Evolutionary conservation across 1,140 invertebrate genomes (phyloP).

Genomic region (Drosophila saltans): DNA sequence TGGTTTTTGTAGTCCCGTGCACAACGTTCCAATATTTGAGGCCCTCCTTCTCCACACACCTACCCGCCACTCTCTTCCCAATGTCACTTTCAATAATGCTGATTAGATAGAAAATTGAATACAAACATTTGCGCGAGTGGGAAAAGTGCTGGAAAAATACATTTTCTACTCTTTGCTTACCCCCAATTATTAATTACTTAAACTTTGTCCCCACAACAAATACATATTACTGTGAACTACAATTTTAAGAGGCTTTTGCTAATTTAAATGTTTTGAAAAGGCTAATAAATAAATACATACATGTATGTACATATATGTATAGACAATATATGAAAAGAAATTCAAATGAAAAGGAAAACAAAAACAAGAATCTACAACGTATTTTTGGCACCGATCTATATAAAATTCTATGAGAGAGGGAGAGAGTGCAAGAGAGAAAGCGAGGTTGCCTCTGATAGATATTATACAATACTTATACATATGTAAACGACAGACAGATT

Average conservation of each 20-base stretch:
- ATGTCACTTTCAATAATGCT: slow-evolving; percentile 36
- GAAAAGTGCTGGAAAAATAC: slow-evolving; percentile 3
- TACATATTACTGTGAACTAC: not conserved
- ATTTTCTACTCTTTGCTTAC: not conserved
- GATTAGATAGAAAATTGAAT: slow-evolving; percentile 42
- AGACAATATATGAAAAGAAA: not conserved
- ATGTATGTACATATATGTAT: not conserved
- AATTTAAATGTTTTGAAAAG: slow-evolving; percentile 13
- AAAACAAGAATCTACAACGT: slow-evolving; percentile 1
- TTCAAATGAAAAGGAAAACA: not conserved
- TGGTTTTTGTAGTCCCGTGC: not conserved
- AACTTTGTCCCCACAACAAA: not conserved
- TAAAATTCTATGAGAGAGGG: slow-evolving; percentile 16
- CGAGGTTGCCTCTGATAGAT: slow-evolving; percentile 21
- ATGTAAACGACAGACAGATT: slow-evolving; percentile 30
- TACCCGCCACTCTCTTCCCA: not conserved
- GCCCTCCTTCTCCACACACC: not conserved
- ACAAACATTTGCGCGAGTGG: not conserved
- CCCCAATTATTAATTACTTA: not conserved
- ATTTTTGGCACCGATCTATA: slow-evolving; percentile 60
- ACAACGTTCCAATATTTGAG: slow-evolving; percentile 2
- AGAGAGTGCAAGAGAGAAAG: slow-evolving; percentile 21
- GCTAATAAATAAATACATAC: not conserved
- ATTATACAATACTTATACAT: slow-evolving; percentile 55
- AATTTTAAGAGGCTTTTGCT: not conserved